phyloP scores from a whole-genome alignment of 1,140 invertebrate genomes.

The Maniola jurtina region DNA sequence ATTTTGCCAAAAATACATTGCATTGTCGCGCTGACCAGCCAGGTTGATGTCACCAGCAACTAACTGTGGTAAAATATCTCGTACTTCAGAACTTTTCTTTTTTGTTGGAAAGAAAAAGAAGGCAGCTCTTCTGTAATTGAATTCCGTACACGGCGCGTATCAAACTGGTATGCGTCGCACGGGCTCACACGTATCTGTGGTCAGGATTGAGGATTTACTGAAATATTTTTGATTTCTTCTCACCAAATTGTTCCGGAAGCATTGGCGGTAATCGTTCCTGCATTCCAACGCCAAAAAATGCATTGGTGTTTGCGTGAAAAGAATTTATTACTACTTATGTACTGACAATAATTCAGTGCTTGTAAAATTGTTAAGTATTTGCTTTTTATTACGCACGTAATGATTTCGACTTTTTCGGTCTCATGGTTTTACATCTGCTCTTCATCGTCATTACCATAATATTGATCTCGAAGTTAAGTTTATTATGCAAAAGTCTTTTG shows the following conservation, averaged over 20 bases:
- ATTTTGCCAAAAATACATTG: too few relatives aligned
- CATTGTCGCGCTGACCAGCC: too few relatives aligned
- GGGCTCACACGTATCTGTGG: constrained; percentile 48
- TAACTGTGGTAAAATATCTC: too few relatives aligned
- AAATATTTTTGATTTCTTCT: constrained; percentile 64
- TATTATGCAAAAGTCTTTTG: too few relatives aligned
- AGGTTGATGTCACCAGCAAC: too few relatives aligned
- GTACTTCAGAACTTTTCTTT: too few relatives aligned
- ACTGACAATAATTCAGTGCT: background rate
- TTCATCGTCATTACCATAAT: too few relatives aligned
- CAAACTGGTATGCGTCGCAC: constrained; percentile 41
- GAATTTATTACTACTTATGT: background rate
- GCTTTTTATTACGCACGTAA: too few relatives aligned
- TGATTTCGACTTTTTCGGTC: too few relatives aligned
- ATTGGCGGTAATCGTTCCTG: constrained; percentile 34
- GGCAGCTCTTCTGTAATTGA: constrained; percentile 50
- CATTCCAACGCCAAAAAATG: constrained; percentile 8
- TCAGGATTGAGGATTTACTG: constrained; percentile 61
- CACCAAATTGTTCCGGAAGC: constrained; percentile 38
- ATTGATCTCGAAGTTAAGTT: too few relatives aligned
- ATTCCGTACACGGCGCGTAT: constrained; percentile 54
- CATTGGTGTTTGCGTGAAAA: background rate
- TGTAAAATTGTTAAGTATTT: too few relatives aligned
- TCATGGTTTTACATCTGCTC: too few relatives aligned
- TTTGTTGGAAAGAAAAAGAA: background rate